phyloP scores from a whole-genome alignment of 2,888 invertebrate species.

The Fragum fragum region DNA sequence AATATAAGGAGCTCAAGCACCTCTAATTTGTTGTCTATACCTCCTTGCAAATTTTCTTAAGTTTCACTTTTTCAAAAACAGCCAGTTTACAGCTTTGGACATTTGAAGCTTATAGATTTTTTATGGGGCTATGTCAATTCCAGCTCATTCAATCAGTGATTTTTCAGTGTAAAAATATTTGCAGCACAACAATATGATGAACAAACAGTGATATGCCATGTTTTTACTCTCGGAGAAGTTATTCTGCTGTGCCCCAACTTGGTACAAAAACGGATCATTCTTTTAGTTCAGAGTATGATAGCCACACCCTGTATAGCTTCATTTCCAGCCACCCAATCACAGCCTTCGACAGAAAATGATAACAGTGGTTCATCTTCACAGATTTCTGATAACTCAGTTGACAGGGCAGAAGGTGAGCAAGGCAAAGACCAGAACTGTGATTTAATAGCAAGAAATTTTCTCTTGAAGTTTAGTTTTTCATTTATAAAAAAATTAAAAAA shows the following conservation, averaged over 20 bases:
- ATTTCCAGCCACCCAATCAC: constrained; percentile 59
- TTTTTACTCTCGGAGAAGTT: constrained; percentile 87
- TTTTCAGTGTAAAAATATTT: too few species aligned
- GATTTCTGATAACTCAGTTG: constrained; percentile 9
- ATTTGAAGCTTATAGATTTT: too few species aligned
- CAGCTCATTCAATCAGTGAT: too few species aligned
- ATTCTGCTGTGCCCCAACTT: constrained; percentile 86
- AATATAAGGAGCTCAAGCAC: too few species aligned
- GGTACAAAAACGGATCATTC: constrained; percentile 85
- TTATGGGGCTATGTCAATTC: too few species aligned
- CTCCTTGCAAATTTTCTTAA: too few species aligned
- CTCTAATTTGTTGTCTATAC: too few species aligned
- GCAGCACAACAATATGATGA: constrained; percentile 79
- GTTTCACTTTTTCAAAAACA: too few species aligned
- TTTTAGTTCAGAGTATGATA: constrained; percentile 86
- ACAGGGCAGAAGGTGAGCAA: not conserved
- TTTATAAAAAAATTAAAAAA: not conserved
- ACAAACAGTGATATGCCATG: constrained; percentile 83
- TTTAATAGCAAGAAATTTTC: too few species aligned
- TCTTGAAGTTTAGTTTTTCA: too few species aligned
- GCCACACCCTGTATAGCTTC: constrained; percentile 79
- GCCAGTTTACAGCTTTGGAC: too few species aligned
- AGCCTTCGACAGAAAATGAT: constrained; percentile 28
- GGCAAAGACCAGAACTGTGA: too few species aligned
- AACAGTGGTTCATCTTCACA: constrained; percentile 19